Percentiles rank a stretch among this genome's conserved stretches.
Evolutionary conservation across 2,113 vertebrate species (phyloP).

Genomic region (Callopanchax toddi): DNA sequence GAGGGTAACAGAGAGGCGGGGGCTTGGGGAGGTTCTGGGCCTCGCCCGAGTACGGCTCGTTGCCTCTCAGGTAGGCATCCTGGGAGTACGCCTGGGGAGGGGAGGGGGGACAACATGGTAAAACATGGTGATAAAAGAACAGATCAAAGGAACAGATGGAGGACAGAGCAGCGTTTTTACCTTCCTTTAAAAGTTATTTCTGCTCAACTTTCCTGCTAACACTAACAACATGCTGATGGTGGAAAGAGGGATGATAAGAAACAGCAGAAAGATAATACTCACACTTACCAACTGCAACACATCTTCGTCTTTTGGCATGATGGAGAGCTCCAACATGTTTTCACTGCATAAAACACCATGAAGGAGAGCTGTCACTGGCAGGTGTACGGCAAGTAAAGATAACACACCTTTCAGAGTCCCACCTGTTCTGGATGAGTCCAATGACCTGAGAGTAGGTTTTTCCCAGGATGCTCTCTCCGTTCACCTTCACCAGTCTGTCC

Average conservation of each 20-base stretch:
- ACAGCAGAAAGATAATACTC: constrained; percentile 70
- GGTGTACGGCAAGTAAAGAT: background rate
- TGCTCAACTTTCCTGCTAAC: too few relatives aligned
- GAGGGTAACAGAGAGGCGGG: constrained; percentile 82
- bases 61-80: constrained; percentile 90
- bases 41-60: constrained; percentile 84
- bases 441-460: constrained; percentile 98
- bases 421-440: constrained; percentile 95
- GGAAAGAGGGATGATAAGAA: constrained; percentile 35
- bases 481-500: constrained; percentile 94
- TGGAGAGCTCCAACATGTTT: constrained; percentile 89
- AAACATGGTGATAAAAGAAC: constrained; percentile 14
- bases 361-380: background rate
- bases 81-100: constrained; percentile 88
- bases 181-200: too few relatives aligned
- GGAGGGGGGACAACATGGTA: background rate
- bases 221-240: too few relatives aligned
- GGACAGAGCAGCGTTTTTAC: too few relatives aligned
- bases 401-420: constrained; percentile 15
- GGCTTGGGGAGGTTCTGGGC: constrained; percentile 88
- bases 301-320: constrained; percentile 97
- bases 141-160: constrained; percentile 13
- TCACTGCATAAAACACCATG: constrained; percentile 73
- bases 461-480: constrained; percentile 90
- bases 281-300: constrained; percentile 97